Percentiles rank a stretch among this genome's conserved stretches.
Evolutionary conservation across 2,113 vertebrate genomes (phyloP).

Genomic region (Larimichthys polyactis): DNA sequence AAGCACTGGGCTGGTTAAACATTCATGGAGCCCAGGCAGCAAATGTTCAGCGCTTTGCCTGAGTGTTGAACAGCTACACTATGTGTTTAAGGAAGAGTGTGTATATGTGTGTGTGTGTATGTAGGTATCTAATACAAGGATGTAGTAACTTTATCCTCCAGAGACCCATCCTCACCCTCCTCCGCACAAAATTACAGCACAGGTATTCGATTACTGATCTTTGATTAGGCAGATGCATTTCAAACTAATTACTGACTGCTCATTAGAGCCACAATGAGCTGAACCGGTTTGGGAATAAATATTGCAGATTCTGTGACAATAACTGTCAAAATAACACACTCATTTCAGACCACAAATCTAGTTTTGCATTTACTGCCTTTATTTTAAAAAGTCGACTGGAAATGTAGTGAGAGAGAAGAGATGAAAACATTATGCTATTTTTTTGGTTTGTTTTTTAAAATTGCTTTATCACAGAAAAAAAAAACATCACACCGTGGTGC

Average conservation of each 20-base stretch:
- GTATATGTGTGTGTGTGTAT: slow-evolving; percentile 32
- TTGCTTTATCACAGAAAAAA: neutral
- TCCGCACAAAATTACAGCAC: slow-evolving; percentile 76
- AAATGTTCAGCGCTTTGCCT: slow-evolving; percentile 66
- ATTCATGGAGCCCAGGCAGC: slow-evolving; percentile 78
- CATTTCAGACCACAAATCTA: neutral
- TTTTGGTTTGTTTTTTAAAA: neutral
- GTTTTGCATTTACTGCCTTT: neutral
- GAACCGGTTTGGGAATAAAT: neutral
- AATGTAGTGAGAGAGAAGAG: neutral
- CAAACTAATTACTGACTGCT: slow-evolving; percentile 78
- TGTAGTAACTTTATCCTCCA: slow-evolving; percentile 73
- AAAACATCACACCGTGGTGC: neutral
- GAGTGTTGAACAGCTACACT: slow-evolving; percentile 67
- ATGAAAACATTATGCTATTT: neutral
- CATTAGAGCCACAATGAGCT: slow-evolving; percentile 27
- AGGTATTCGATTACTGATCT: slow-evolving; percentile 85
- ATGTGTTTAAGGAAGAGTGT: slow-evolving; percentile 52
- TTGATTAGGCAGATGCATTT: slow-evolving; percentile 85
- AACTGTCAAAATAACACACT: slow-evolving; percentile 9
- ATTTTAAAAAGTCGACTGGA: neutral
- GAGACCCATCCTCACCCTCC: slow-evolving; percentile 68
- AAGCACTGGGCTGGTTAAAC: slow-evolving; percentile 74
- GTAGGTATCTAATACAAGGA: slow-evolving; percentile 80
- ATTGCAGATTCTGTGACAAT: neutral